phyloP scores from a whole-genome alignment of 2,888 invertebrate species.

The Eulithis prunata region DNA sequence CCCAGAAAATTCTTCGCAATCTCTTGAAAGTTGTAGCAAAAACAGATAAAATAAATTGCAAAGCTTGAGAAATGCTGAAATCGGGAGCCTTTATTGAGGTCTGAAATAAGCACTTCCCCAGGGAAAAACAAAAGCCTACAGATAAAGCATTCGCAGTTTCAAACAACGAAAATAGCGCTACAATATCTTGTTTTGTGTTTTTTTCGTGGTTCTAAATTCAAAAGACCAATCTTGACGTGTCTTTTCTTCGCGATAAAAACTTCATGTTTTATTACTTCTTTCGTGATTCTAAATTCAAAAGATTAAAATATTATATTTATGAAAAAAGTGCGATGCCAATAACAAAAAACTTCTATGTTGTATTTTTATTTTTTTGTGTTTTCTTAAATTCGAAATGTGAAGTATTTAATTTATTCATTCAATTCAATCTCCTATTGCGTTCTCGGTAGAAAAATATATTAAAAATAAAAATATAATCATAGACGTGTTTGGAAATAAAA shows the following conservation, averaged over 20 bases:
- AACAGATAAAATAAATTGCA: constrained; percentile 14
- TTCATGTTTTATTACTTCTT: background rate
- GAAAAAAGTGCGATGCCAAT: too few relatives aligned
- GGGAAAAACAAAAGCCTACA: constrained; percentile 11
- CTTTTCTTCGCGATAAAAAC: too few relatives aligned
- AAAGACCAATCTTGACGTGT: background rate
- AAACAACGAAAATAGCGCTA: background rate
- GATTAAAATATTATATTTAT: background rate
- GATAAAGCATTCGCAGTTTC: background rate
- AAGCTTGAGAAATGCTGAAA: constrained; percentile 22
- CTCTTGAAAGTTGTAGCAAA: background rate
- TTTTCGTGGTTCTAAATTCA: background rate
- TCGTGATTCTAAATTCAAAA: background rate
- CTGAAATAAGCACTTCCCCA: constrained; percentile 15
- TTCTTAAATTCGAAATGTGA: too few relatives aligned
- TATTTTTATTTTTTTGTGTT: too few relatives aligned
- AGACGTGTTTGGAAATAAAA: too few relatives aligned
- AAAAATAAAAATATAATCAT: too few relatives aligned
- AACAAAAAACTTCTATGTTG: too few relatives aligned
- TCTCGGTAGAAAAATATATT: too few relatives aligned
- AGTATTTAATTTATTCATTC: too few relatives aligned
- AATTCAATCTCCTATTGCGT: too few relatives aligned
- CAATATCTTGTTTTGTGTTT: background rate
- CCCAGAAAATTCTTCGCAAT: constrained; percentile 14
- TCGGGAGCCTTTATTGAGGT: constrained; percentile 28